A percentile compares a stretch with the other conserved stretches of the same genome.
Evolutionary conservation across 2,888 invertebrate genomes (phyloP).

Genomic region (Drosophila merina): DNA sequence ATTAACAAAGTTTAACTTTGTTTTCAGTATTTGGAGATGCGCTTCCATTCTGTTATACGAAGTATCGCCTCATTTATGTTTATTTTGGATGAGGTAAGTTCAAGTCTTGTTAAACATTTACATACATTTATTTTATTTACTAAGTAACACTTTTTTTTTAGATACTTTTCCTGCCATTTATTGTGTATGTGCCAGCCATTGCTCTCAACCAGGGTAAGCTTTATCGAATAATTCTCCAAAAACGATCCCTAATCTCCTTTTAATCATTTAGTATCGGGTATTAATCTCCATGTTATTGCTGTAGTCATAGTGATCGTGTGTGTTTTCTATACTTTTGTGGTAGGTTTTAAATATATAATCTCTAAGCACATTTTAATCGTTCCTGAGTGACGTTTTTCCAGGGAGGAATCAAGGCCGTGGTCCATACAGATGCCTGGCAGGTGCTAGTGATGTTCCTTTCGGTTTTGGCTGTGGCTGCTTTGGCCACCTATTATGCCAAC

Average conservation of each 20-base stretch:
- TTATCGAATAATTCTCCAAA: background rate
- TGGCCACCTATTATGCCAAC: conserved; percentile 87
- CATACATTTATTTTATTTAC: conserved; percentile 31
- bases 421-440: conserved; percentile 91
- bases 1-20: background rate
- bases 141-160: conserved; percentile 67
- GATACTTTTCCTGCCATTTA: conserved; percentile 91
- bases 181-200: conserved; percentile 91
- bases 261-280: conserved; percentile 90
- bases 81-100: conserved; percentile 89
- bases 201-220: conserved; percentile 91
- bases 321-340: conserved; percentile 94
- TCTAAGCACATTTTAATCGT: too few relatives aligned
- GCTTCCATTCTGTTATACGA: conserved; percentile 89
- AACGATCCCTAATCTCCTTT: background rate
- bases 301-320: conserved; percentile 91
- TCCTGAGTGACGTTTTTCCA: conserved; percentile 63
- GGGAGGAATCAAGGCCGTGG: conserved; percentile 91
- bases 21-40: conserved; percentile 89
- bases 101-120: background rate
- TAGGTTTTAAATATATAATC: conserved; percentile 85
- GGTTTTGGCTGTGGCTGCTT: conserved; percentile 87
- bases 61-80: conserved; percentile 91
- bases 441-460: conserved; percentile 89
- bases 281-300: conserved; percentile 91